Evolutionary conservation across 2,113 vertebrate species (phyloP), one percentile per base, ranked within the genome.

Genomic region (Lampris megalopsis): DNA sequence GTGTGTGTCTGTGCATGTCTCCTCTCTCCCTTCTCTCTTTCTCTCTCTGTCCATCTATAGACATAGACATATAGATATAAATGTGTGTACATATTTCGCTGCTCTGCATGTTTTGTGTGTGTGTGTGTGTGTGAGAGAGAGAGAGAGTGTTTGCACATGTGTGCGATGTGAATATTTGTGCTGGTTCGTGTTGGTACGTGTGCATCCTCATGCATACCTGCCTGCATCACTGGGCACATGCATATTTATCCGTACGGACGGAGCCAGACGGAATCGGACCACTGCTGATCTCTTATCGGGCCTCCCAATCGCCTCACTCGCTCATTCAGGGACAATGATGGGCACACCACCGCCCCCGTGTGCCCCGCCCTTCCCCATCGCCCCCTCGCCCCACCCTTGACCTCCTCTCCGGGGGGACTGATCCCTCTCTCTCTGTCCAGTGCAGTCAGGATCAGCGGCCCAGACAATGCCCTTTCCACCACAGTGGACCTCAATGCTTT

Each of bases 391-490:
- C 84, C 78, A 69, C 60, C 69, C 65, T 73, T 86, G 82, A 89
- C 86, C 87, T 82, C 69, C 68, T 68, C 79, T 77, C 82, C 24
- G 69, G 61, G 63, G 71, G 73, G 68, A 73, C 61, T 88, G 89
- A 90, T 80, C 85, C 82, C 75, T 73, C 50, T 50, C 71, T 77
- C 78, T 88, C 87, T 91, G 87, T 83, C 75, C 79, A 11, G 79
- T 80, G 67, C 82, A 65, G 79, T 86, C 66, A 56, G 89, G 89
- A 92, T 92, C 88, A 92, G 81, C 71, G 45, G 49, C 56, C 81
- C 86, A 92, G 92, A 94, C 93, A 94, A 92, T 86, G 77, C 75
- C 68, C 69, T 93, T 92, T 94, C 90, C 92, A 92, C 82, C 73
- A 93, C 85, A 92, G 38, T 93, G 90, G 84, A 91, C 87, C 90